Evolutionary conservation across 2,797 vertebrate species (phyloP).

Genomic region (Glossophaga mutica): DNA sequence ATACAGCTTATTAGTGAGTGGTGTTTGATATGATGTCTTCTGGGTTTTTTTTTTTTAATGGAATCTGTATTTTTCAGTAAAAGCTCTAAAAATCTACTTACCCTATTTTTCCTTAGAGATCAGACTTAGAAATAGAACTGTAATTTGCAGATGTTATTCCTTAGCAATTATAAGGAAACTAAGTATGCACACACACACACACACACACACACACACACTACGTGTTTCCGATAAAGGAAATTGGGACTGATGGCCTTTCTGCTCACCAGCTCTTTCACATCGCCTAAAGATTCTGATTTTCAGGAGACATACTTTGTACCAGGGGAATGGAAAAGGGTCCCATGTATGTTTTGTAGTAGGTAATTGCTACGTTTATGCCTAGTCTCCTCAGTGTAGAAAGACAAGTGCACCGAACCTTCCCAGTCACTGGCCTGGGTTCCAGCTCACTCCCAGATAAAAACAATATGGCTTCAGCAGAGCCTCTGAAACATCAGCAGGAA

Average conservation of each 20-base stretch:
- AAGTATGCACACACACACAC: not conserved
- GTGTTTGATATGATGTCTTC: not conserved
- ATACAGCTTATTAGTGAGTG: not conserved
- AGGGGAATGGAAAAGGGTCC: not conserved
- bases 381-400: not conserved
- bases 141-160: not conserved
- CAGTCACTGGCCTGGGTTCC: constrained; percentile 25
- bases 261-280: not conserved
- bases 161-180: not conserved
- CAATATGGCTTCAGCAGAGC: constrained; percentile 31
- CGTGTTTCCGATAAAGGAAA: not conserved
- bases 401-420: not conserved
- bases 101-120: not conserved
- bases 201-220: not conserved
- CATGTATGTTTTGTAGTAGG: not conserved
- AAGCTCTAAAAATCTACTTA: constrained; percentile 12
- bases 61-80: not conserved
- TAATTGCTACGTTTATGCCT: not conserved
- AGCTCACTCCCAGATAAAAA: constrained; percentile 44
- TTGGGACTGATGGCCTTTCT: not conserved
- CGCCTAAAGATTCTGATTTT: not conserved
- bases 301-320: not conserved
- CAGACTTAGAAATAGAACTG: constrained; percentile 7
- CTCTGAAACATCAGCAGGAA: constrained; percentile 72
- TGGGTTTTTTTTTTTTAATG: not conserved